These are phyloP conservation scores for Leptinotarsa lineolata DNA, from an alignment of 1,140 invertebrate species.

Conservation along the genomic window DNA sequence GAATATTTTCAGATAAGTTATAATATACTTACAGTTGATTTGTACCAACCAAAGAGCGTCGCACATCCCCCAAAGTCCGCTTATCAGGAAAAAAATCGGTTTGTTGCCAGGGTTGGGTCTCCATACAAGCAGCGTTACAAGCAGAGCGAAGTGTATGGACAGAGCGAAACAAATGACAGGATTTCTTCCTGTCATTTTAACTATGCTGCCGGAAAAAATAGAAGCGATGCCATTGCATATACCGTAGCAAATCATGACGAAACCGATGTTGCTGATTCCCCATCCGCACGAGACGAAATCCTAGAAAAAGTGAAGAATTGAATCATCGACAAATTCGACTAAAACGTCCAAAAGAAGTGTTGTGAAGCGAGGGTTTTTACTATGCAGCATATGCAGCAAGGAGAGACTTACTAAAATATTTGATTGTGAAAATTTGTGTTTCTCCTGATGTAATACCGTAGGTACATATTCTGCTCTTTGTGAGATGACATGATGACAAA, in stretches of 20 bases:
- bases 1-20: not conserved
- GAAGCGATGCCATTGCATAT: conserved; percentile 82
- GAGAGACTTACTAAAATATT: too few species aligned
- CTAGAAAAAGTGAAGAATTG: conserved; percentile 61
- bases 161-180: conserved; percentile 77
- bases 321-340: too few species aligned
- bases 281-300: conserved; percentile 87
- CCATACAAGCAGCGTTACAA: conserved; percentile 74
- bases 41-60: conserved; percentile 95
- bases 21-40: conserved; percentile 79
- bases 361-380: too few species aligned
- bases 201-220: conserved; percentile 75
- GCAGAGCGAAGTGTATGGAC: conserved; percentile 69
- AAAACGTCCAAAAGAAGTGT: too few species aligned
- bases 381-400: too few species aligned
- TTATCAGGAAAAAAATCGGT: conserved; percentile 78
- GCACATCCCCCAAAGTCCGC: conserved; percentile 87
- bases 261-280: conserved; percentile 88
- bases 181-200: conserved; percentile 79
- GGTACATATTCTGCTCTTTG: too few species aligned
- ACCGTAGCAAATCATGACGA: conserved; percentile 90
- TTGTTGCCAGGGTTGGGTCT: conserved; percentile 72
- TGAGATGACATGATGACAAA: too few species aligned
- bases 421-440: too few species aligned
- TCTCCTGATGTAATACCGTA: too few species aligned